These are phyloP conservation scores for Clarias magur DNA, from an alignment of 2,113 vertebrate genomes.

Conservation along the genomic window DNA sequence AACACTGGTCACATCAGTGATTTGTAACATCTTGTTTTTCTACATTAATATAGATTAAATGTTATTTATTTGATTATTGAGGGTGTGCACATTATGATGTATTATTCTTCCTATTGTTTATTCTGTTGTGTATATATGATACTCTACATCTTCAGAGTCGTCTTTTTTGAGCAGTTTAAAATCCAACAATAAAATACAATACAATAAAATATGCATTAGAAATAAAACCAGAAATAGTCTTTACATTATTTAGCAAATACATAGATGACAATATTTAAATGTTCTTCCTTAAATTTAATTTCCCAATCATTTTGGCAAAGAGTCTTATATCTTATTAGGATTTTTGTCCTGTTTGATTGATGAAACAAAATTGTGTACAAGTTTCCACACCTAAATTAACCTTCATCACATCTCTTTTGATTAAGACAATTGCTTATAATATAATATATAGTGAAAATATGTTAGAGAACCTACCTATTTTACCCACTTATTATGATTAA, in stretches of 20 bases:
- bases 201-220: background rate
- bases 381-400: background rate
- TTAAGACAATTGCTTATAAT: background rate
- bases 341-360: background rate
- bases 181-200: background rate
- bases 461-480: background rate
- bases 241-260: background rate
- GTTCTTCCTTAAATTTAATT: background rate
- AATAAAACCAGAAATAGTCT: background rate
- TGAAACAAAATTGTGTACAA: background rate
- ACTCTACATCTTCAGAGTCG: background rate
- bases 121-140: background rate
- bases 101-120: background rate
- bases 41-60: background rate
- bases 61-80: background rate
- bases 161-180: background rate
- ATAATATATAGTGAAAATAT: no score
- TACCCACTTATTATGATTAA: background rate
- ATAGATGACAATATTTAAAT: background rate
- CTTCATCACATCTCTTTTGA: background rate
- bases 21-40: constrained; percentile 3
- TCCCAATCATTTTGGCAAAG: background rate
- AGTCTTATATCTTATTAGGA: background rate
- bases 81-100: background rate
- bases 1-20: background rate